A percentile compares a stretch with the other conserved stretches of the same genome.
phyloP scores from a whole-genome alignment of 2,888 invertebrate species.

The Drosophila vallismaia region DNA sequence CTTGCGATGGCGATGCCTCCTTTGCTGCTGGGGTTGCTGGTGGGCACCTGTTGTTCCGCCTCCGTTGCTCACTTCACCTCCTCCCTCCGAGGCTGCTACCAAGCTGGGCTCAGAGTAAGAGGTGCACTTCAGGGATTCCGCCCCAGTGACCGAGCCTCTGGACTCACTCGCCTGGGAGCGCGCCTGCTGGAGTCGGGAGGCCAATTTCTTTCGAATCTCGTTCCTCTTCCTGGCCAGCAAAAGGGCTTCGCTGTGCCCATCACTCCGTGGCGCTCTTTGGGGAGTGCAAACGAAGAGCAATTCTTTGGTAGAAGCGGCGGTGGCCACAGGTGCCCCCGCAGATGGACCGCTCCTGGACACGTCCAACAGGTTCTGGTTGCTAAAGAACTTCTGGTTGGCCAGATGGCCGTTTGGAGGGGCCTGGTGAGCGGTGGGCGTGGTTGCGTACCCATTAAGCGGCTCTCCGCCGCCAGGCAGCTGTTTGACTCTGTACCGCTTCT shows the following conservation, averaged over 20 bases:
- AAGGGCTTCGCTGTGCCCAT: conserved; percentile 71
- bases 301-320: conserved; percentile 80
- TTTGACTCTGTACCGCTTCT: conserved; percentile 76
- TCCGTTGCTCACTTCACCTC: conserved; percentile 29
- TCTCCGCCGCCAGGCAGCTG: conserved; percentile 63
- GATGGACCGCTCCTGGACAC: conserved; percentile 15
- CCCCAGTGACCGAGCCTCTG: conserved; percentile 43
- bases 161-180: conserved; percentile 39
- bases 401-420: conserved; percentile 73
- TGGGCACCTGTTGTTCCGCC: conserved; percentile 53
- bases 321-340: conserved; percentile 36
- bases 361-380: conserved; percentile 82
- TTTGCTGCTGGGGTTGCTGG: conserved; percentile 69
- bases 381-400: conserved; percentile 82
- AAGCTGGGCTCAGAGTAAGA: conserved; percentile 83
- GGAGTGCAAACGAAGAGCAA: conserved; percentile 83
- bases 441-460: conserved; percentile 80
- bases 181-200: conserved; percentile 57
- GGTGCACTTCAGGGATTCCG: conserved; percentile 80
- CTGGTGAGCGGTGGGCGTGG: conserved; percentile 80
- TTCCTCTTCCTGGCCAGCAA: conserved; percentile 78
- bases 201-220: conserved; percentile 79
- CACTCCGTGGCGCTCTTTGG: conserved; percentile 78
- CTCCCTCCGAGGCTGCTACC: conserved; percentile 81
- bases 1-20: conserved; percentile 83